Conservation (phyloP, 92 coral and sea anemone genomes). For the Porites evermanni region DNA sequence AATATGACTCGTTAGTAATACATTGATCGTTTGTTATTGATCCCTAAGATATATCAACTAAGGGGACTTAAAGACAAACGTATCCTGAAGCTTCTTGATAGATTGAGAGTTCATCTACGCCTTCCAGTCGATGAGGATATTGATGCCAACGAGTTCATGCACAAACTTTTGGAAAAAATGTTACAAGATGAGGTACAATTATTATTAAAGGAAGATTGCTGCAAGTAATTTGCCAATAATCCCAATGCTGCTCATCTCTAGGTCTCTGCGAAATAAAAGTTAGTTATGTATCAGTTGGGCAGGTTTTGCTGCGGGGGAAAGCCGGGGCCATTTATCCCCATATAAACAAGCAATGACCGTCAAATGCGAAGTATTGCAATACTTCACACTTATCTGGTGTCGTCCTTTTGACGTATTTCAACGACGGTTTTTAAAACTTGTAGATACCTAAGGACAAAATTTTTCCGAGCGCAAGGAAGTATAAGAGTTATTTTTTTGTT, state of each 20-base stretch:
- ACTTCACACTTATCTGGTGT: too few species aligned
- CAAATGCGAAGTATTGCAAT: too few species aligned
- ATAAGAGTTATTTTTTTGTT: background rate
- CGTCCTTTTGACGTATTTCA: too few species aligned
- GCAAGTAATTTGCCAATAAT: background rate
- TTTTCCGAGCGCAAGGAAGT: too few species aligned
- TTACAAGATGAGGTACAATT: background rate
- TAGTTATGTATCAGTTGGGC: too few species aligned
- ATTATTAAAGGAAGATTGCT: background rate
- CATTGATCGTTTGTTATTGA: background rate
- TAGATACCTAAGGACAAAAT: too few species aligned
- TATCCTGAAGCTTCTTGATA: background rate
- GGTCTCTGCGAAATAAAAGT: background rate
- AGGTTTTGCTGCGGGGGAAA: too few species aligned
- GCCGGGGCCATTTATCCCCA: too few species aligned
- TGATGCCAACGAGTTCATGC: slow-evolving; percentile 11
- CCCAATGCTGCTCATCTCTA: too few species aligned
- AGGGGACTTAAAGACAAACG: slow-evolving; percentile 12
- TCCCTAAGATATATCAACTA: slow-evolving; percentile 1
- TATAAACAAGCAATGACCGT: too few species aligned
- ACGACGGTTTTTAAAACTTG: background rate
- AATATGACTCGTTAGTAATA: too few species aligned
- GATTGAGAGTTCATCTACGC: background rate
- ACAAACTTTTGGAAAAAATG: background rate
- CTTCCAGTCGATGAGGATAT: background rate